These are phyloP conservation scores for Echinarachnius parma DNA, from an alignment of 53 echinoderm and acorn worm genomes.

Conservation along the genomic window DNA sequence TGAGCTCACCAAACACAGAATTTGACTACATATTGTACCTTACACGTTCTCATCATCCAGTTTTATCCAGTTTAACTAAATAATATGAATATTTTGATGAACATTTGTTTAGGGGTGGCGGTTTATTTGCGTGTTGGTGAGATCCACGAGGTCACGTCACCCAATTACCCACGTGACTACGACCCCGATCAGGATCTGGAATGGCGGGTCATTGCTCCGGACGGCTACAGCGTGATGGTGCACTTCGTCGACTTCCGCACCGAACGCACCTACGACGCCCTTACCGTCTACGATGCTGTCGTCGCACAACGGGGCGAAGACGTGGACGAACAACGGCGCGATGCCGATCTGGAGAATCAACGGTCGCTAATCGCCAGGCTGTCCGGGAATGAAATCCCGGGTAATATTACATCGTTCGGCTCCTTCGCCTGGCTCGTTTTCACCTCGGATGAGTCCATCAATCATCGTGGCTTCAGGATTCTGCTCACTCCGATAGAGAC, in stretches of 20 bases:
- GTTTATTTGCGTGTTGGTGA: not conserved
- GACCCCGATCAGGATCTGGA: not conserved
- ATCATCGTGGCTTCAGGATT: not conserved
- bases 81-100: no score
- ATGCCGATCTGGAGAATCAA: no score
- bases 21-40: no score
- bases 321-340: no score
- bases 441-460: not conserved
- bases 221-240: not conserved
- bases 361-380: no score
- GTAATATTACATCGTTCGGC: not conserved
- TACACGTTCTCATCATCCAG: no score
- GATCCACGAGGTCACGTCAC: not conserved
- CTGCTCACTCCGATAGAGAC: not conserved
- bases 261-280: not conserved
- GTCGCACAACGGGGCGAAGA: no score
- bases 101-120: no score
- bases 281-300: no score
- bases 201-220: not conserved
- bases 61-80: no score
- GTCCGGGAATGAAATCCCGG: not conserved
- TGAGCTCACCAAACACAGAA: no score
- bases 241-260: not conserved
- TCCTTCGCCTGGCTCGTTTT: not conserved
- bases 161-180: not conserved